These are phyloP conservation scores for Clunio marinus DNA, from an alignment of 2,888 invertebrate genomes.

Conservation along the genomic window DNA sequence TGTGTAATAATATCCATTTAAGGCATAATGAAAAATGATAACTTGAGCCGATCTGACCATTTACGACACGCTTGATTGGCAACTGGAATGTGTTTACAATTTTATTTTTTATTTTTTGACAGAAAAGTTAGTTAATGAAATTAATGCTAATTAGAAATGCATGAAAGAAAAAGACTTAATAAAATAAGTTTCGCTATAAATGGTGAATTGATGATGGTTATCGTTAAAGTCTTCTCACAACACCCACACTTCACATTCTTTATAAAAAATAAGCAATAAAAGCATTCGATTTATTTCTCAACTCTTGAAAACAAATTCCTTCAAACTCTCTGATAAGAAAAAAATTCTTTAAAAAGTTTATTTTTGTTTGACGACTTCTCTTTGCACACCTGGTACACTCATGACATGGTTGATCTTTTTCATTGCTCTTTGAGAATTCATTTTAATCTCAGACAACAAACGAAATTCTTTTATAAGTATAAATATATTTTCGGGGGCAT, in stretches of 20 bases:
- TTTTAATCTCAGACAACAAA: constrained; percentile 6
- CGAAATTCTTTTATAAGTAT: not conserved
- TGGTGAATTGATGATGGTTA: not conserved
- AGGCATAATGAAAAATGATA: constrained; percentile 30
- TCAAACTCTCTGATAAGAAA: not conserved
- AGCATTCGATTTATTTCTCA: too few species aligned
- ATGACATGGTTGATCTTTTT: not conserved
- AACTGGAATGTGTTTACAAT: not conserved
- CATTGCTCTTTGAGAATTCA: not conserved
- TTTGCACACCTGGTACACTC: constrained; percentile 18
- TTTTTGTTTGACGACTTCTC: too few species aligned
- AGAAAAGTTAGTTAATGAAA: constrained; percentile 4
- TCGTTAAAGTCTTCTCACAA: not conserved
- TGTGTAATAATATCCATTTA: constrained; percentile 12
- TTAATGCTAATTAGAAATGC: constrained; percentile 14
- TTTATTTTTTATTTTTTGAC: too few species aligned
- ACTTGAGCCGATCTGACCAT: not conserved
- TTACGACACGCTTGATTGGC: constrained; percentile 3
- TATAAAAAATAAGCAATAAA: too few species aligned
- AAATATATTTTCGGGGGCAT: too few species aligned
- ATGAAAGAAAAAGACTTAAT: not conserved
- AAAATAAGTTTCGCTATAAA: not conserved
- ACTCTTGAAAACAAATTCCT: too few species aligned
- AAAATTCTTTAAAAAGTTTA: too few species aligned
- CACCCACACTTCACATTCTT: not conserved